These are phyloP conservation scores for Cyanoramphus novaezelandiae DNA, from an alignment of 2,113 vertebrate species.

Conservation along the genomic window DNA sequence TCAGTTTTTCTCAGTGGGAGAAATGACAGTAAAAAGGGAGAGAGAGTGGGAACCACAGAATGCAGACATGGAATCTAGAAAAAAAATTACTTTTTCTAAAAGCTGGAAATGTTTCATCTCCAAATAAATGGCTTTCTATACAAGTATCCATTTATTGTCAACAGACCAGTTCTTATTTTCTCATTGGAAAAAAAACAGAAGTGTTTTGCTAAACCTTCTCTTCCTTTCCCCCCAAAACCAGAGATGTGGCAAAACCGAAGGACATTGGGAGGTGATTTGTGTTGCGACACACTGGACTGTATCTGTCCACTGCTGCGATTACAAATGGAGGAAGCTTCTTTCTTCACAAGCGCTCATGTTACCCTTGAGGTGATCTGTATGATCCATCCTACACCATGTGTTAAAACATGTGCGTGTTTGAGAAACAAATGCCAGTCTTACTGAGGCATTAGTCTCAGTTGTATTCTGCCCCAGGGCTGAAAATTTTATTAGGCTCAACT, in stretches of 20 bases:
- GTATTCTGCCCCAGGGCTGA: neutral
- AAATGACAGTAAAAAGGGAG: neutral
- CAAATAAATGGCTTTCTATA: neutral
- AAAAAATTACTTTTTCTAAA: neutral
- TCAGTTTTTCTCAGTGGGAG: neutral
- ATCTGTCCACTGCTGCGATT: neutral
- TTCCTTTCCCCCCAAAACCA: neutral
- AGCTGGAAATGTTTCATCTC: neutral
- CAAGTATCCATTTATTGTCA: neutral
- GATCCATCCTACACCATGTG: accelerated
- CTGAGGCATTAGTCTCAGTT: neutral
- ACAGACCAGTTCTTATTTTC: neutral
- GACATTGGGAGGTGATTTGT: neutral
- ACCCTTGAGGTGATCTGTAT: neutral
- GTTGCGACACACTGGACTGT: neutral
- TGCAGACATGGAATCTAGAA: neutral
- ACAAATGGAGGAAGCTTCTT: neutral
- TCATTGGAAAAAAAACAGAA: neutral
- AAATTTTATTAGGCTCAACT: neutral
- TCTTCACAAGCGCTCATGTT: accelerated
- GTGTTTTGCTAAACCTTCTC: neutral
- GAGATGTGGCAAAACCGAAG: neutral
- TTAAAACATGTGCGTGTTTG: accelerated
- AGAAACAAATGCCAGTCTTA: neutral
- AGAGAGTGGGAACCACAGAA: neutral